Conservation (phyloP, 2,113 vertebrate species). For the Acanthisitta chloris region DNA sequence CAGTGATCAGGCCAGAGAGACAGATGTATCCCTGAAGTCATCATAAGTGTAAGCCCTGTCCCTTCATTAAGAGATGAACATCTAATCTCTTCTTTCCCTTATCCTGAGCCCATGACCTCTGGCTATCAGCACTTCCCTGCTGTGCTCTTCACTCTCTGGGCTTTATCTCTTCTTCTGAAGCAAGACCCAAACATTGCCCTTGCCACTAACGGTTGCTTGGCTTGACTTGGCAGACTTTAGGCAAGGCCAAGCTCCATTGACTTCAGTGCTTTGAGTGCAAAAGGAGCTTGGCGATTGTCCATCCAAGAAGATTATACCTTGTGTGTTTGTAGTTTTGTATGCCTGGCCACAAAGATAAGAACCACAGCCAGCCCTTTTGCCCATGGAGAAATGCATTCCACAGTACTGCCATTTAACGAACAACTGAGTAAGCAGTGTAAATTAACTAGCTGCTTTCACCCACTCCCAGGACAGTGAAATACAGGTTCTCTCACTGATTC, state of each 20-base stretch:
- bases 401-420: slow-evolving; percentile 26
- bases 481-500: neutral
- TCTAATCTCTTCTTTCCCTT: neutral
- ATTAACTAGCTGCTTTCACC: slow-evolving; percentile 39
- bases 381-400: slow-evolving; percentile 35
- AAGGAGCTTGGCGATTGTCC: slow-evolving; percentile 16
- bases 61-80: neutral
- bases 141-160: neutral
- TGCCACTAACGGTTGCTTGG: slow-evolving; percentile 21
- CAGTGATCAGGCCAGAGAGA: neutral
- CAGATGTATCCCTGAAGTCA: neutral
- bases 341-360: slow-evolving; percentile 54
- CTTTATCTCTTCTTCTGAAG: slow-evolving; percentile 35
- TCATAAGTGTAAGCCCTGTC: neutral
- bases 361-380: neutral
- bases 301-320: slow-evolving; percentile 48
- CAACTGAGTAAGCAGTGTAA: slow-evolving; percentile 21
- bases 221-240: slow-evolving; percentile 16
- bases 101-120: neutral
- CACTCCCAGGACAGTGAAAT: neutral
- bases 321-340: slow-evolving; percentile 19
- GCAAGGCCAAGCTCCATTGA: slow-evolving; percentile 48
- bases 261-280: slow-evolving; percentile 32
- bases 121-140: neutral
- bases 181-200: neutral